phyloP scores from a whole-genome alignment of 2,797 vertebrate genomes.

The Acanthopagrus latus region DNA sequence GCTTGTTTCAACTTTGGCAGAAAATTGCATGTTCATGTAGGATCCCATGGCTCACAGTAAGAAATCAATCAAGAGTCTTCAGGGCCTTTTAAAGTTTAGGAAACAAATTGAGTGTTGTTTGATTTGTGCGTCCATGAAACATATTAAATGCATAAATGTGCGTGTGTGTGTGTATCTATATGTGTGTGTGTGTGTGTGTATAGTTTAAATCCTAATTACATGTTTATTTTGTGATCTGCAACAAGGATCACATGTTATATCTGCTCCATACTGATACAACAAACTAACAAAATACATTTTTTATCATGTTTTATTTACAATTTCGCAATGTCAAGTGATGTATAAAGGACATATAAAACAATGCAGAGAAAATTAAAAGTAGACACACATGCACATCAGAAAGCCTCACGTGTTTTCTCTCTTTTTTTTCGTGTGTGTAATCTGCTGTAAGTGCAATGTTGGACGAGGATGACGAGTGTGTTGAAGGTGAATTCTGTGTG shows the following conservation, averaged over 20 bases:
- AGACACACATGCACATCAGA: neutral
- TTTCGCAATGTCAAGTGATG: neutral
- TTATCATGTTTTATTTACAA: neutral
- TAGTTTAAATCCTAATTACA: neutral
- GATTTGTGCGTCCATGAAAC: too few relatives aligned
- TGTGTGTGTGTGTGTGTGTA: too few relatives aligned
- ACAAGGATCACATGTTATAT: neutral
- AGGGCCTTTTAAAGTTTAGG: neutral
- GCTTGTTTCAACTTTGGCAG: neutral
- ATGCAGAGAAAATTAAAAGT: neutral
- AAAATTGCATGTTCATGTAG: neutral
- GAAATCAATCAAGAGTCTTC: neutral
- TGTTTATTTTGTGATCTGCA: neutral
- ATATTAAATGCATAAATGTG: too few relatives aligned
- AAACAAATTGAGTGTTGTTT: neutral
- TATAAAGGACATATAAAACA: neutral
- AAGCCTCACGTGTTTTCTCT: neutral
- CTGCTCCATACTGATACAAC: neutral
- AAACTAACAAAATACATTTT: neutral
- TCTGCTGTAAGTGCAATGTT: constrained; percentile 39
- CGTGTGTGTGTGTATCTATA: too few relatives aligned
- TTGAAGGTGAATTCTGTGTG: constrained; percentile 51
- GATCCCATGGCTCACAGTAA: neutral
- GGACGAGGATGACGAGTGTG: constrained; percentile 3
- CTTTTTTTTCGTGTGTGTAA: neutral